Evolutionary conservation across 2,113 vertebrate genomes (phyloP), one percentile per base, ranked within the genome.

Genomic region (Callorhinus ursinus): DNA sequence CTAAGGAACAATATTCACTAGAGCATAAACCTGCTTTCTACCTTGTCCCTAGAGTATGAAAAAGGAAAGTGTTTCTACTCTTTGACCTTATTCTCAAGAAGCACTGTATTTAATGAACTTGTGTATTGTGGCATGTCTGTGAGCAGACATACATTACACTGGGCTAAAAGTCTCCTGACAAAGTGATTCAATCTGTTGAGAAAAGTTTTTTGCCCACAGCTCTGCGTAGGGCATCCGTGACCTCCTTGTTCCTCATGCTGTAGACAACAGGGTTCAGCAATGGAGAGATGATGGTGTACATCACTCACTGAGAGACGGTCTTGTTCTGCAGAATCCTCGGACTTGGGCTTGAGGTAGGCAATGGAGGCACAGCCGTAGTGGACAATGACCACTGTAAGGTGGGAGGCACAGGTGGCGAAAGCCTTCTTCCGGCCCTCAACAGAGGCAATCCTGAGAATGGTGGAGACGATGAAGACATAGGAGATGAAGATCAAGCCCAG

Each of bases 181-280:
- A 85, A 85, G 79, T 16, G 9, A 57, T 76, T 80, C 36, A 10
- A 7, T 80, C 55, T 67, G 18, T 79, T 93, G 92, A 84, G 65
- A 59, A 67, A 33, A 22, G 5, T 39, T 96, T 83, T 4, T 4
- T 92, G 28, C 88, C 72, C 31, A 22, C 19, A 55, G 95, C 76
- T 65, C 72, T 97, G 13, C 7, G 1, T 31, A 95, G 59, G n/a
- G 87, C 95, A 36, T 96, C 63, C 21, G 96, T 98, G 46, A 98
- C 96, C 46, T 98, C 97, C 24, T 79, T 96, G 33, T 98, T 98
- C 87, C 97, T 98, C 81, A 98, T 87, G 81, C 94, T 98, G 42
- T 98, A 98, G 80, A 98, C 87, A 8, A 96, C 51, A 49, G 93
- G 96, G n/a, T 97, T 98, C 24, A 98, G 59, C 86, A 98, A 15